A percentile compares a stretch with the other conserved stretches of the same genome.
Evolutionary conservation across 2,888 invertebrate species (phyloP).

Genomic region (Embidobia sp.): DNA sequence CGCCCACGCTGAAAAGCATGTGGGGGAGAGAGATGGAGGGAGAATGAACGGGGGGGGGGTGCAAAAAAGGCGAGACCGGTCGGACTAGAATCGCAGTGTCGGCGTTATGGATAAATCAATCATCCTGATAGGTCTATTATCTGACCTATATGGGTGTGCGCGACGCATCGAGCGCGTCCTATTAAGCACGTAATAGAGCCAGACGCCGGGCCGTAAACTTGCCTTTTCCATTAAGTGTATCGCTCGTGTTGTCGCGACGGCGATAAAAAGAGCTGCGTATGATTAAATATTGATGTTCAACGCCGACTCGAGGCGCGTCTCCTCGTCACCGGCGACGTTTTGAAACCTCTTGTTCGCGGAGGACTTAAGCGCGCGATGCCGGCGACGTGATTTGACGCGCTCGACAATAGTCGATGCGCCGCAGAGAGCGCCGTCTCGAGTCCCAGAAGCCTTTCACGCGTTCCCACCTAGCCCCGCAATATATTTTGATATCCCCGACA

Average conservation of each 20-base stretch:
- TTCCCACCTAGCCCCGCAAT: constrained; percentile 56
- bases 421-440: constrained; percentile 59
- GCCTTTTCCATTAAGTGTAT: constrained; percentile 55
- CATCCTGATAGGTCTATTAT: constrained; percentile 45
- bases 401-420: constrained; percentile 65
- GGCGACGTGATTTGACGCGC: constrained; percentile 65
- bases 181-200: constrained; percentile 25
- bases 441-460: constrained; percentile 59
- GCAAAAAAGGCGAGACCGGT: neutral
- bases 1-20: no score
- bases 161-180: constrained; percentile 25
- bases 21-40: no score
- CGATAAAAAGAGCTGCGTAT: constrained; percentile 36
- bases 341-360: constrained; percentile 63
- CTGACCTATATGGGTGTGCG: constrained; percentile 27
- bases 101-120: constrained; percentile 43
- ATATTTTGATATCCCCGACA: constrained; percentile 66
- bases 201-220: constrained; percentile 32
- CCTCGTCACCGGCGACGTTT: constrained; percentile 53
- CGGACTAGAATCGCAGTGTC: constrained; percentile 18
- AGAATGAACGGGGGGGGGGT: no score
- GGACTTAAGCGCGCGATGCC: constrained; percentile 59
- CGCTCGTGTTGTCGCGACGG: constrained; percentile 13
- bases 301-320: constrained; percentile 43
- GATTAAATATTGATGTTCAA: constrained; percentile 58